Base-by-base conservation (phyloP, 2,888 invertebrate genomes). In the Meiosimyza decipiens region DNA sequence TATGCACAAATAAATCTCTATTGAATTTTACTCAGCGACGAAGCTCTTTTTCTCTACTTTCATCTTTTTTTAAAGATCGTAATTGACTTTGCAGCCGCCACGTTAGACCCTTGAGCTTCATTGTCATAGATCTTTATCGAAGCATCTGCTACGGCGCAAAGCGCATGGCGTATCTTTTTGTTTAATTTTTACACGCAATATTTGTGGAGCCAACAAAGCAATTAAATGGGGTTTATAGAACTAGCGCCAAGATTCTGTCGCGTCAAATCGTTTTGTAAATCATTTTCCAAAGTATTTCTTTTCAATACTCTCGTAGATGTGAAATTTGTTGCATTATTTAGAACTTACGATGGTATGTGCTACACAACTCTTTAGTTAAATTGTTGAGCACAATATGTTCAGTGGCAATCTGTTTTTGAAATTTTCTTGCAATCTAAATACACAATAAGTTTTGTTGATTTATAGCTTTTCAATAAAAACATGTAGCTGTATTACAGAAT, bases 91-190 rank as follows among this genome's bases (percentile, higher is more conserved):
- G 64, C 18, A 65, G 59, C 60, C 71, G 54, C 54, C 52, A 18
- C 47, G 16, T 59, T 59, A 60, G 63, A 68, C 72, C 72, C 67
- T 72, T 68, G 72, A 72, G 72, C 67, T 52, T 54, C 67, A 62
- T 52, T 33, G 62, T 54, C 63, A 63, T 54, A 52, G 70, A 70
- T 70, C 70, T 62, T 18, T 47, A 51, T 60, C 22, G 50, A 40
- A 18, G 40, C 66, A 16, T 55, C 9, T 55, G 55, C 16, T 55
- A 18, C 3, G 7, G n/a, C 4, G n/a, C n/a, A n/a, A n/a, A n/a
- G n/a, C n/a, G n/a, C n/a, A n/a, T 9, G 40, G 40, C 40, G 40
- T 40, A 55, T 55, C 16, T 15, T 18, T 18, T 28, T 16, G 28
- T 28, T 16, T 57, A 28, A 22, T 9, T 57, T 18, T n/a, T 40